Evolutionary conservation across 2,797 vertebrate species (phyloP).

Genomic region (Tapera naevia): DNA sequence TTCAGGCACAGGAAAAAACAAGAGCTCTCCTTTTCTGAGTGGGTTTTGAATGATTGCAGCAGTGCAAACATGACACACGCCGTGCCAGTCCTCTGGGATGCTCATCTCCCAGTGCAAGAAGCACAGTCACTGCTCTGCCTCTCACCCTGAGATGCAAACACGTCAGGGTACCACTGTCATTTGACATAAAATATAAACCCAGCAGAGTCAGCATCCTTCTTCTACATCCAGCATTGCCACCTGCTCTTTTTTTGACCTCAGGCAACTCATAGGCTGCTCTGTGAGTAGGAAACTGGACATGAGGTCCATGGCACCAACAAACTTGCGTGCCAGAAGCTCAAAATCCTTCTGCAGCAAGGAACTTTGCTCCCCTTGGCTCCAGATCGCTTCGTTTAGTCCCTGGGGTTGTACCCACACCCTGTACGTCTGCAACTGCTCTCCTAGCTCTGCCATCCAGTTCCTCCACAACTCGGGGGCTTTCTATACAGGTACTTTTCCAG

Average conservation of each 20-base stretch:
- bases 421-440: background rate
- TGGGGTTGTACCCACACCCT: background rate
- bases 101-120: background rate
- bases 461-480: background rate
- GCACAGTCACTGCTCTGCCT: background rate
- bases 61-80: background rate
- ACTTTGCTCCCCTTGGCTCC: accelerated
- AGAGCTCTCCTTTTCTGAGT: background rate
- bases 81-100: background rate
- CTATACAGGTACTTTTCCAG: background rate
- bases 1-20: background rate
- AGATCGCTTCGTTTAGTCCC: accelerated
- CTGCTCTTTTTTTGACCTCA: background rate
- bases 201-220: background rate
- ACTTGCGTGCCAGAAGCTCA: background rate
- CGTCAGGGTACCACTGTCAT: accelerated
- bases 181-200: accelerated
- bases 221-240: background rate
- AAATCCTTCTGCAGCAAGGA: background rate
- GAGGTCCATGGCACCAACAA: background rate
- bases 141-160: background rate
- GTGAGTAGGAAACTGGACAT: background rate
- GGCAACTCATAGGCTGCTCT: accelerated
- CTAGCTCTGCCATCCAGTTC: background rate
- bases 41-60: background rate